Base-by-base conservation (phyloP, 1,140 invertebrate species). In the Diprion similis region DNA sequence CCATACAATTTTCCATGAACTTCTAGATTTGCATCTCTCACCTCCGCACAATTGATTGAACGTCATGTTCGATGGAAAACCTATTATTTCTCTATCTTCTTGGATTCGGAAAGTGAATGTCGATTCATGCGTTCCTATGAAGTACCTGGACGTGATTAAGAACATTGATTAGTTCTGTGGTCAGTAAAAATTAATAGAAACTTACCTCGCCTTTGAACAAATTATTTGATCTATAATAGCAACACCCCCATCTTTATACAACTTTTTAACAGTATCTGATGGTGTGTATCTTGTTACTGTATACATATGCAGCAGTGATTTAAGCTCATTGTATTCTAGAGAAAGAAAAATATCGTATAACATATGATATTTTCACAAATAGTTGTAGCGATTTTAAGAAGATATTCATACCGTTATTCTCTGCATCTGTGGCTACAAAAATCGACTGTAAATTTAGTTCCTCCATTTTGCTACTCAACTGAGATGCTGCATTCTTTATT, bases 161-260 rank as follows among this genome's bases (percentile, higher is more conserved):
- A 70, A 76, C 47, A 68, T 11, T 13, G 70, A 24, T 71, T 69
- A 46, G 18, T 67, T 78, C 37, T 37, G 64, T 46, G 8, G n/a
- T 65, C 46, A 67, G 59, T 71, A 45, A 69, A 17, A 66, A 48
- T 46, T 75, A 46, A 66, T 71, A 73, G 37, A 48, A 72, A 66
- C 65, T 71, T 84, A 93, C 90, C 91, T 90, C 8, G 96, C 93
- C 88, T 95, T 92, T 0, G 97, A 94, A 89, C 96, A 98, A 77
- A 99, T 95, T 79, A 98, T 96, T 89, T 99, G 98, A 86, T 99
- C 98, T 72, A 99, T 93, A 75, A 99, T 97, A 1, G 98, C 97
- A 59, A 96, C 85, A 15, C 95, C 95, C 18, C 97, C 98, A 87
- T 98, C 96, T 85, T 92, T 93, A 72, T 92, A 92, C 78, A 90